Percentiles rank a stretch among this genome's conserved stretches.
These are phyloP conservation scores for Esox masquinongy DNA, from an alignment of 2,797 vertebrate species.

Conservation along the genomic window DNA sequence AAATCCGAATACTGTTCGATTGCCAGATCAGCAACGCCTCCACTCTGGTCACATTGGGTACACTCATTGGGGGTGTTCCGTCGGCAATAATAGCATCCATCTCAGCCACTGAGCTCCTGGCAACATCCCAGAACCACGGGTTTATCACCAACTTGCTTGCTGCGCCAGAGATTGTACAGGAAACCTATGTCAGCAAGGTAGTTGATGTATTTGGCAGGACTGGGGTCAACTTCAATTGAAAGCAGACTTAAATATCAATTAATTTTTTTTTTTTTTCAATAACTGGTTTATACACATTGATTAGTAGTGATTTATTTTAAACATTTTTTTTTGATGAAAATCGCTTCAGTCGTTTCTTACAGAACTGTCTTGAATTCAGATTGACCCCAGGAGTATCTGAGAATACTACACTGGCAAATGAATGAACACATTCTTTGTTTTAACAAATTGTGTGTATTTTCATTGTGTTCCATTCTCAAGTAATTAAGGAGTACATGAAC, in stretches of 20 bases:
- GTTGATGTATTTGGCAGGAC: neutral
- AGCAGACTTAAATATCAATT: no score
- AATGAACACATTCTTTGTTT: neutral
- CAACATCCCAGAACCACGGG: constrained; percentile 26
- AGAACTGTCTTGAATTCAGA: no score
- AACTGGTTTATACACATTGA: no score
- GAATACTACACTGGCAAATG: neutral
- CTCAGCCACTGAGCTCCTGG: constrained; percentile 43
- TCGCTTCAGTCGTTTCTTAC: no score
- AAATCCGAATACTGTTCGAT: constrained; percentile 18
- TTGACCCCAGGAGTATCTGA: neutral
- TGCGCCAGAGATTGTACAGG: constrained; percentile 52
- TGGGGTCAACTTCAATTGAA: no score
- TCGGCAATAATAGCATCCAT: constrained; percentile 41
- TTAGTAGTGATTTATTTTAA: no score
- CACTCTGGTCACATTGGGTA: constrained; percentile 59
- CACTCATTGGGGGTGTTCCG: constrained; percentile 60
- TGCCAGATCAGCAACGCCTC: constrained; percentile 53
- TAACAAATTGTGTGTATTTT: neutral
- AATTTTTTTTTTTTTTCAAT: no score
- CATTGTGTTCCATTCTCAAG: neutral
- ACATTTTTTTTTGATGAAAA: no score
- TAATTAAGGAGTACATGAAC: no score
- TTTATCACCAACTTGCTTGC: constrained; percentile 62
- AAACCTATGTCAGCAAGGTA: constrained; percentile 61